Conservation (phyloP, 2,888 invertebrate species). For the Ochropacha duplaris region DNA sequence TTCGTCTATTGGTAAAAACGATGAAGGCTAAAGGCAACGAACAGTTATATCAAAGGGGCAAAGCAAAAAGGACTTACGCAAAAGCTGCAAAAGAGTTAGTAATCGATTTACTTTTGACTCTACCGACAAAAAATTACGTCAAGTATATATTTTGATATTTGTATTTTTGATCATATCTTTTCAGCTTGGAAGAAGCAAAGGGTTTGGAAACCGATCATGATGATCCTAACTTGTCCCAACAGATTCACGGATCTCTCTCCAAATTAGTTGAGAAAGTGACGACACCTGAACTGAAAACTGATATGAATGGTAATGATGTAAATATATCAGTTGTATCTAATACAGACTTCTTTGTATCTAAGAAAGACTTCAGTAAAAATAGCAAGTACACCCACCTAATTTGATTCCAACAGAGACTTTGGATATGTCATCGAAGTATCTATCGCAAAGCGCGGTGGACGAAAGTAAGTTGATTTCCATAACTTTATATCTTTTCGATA, state of each 20-base stretch:
- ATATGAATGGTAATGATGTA: constrained; percentile 53
- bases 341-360: too few species aligned
- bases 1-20: constrained; percentile 44
- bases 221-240: constrained; percentile 58
- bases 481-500: neutral
- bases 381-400: neutral
- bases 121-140: neutral
- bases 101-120: neutral
- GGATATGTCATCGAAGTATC: constrained; percentile 54
- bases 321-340: too few species aligned
- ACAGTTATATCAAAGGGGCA: constrained; percentile 48
- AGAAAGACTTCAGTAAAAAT: neutral
- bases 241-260: constrained; percentile 44
- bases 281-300: constrained; percentile 45
- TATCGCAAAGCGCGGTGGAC: constrained; percentile 59
- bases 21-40: constrained; percentile 49
- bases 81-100: constrained; percentile 61
- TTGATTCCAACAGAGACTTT: constrained; percentile 48
- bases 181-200: constrained; percentile 53
- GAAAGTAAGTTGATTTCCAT: constrained; percentile 47
- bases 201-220: constrained; percentile 60
- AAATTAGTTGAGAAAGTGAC: constrained; percentile 37
- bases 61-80: constrained; percentile 39
- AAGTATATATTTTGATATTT: neutral
- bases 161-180: neutral